Evolutionary conservation across 2,113 vertebrate genomes (phyloP).

Genomic region (Chitala chitala): DNA sequence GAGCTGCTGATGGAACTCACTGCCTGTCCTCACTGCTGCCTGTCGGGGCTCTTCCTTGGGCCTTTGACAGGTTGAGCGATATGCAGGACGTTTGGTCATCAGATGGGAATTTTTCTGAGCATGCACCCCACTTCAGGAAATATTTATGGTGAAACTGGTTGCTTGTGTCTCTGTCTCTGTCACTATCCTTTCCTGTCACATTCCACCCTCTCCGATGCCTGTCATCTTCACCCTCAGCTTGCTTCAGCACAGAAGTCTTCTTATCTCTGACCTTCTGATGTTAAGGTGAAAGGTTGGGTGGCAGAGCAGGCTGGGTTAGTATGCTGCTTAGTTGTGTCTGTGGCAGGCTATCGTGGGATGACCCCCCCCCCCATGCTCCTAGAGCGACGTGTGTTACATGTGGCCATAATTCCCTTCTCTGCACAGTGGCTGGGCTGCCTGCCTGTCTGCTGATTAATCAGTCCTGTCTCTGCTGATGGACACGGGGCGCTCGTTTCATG

Average conservation of each 20-base stretch:
- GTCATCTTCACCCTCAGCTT: not conserved
- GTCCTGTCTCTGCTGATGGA: not conserved
- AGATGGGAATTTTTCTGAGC: not conserved
- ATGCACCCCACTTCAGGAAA: not conserved
- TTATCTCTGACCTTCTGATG: not conserved
- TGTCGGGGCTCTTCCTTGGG: too few species aligned
- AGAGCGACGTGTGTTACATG: not conserved
- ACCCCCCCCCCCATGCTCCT: too few species aligned
- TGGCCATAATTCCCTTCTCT: slow-evolving; percentile 9
- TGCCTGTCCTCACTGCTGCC: too few species aligned
- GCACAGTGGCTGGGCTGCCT: too few species aligned
- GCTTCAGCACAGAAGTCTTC: not conserved
- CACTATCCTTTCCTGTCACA: not conserved
- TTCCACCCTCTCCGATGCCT: not conserved
- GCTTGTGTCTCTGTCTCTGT: not conserved
- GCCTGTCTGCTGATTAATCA: slow-evolving; percentile 5
- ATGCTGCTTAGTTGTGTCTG: too few species aligned
- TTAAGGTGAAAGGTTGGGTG: not conserved
- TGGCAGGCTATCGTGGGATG: too few species aligned
- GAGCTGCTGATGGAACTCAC: too few species aligned
- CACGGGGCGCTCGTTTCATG: not conserved
- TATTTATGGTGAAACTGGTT: not conserved
- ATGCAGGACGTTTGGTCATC: too few species aligned
- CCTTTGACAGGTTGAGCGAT: too few species aligned
- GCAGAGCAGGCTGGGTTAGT: too few species aligned